Percentiles rank a stretch among this genome's conserved stretches.
These are phyloP conservation scores for Porites divaricata DNA, from an alignment of 92 coral and sea anemone genomes.

Conservation along the genomic window DNA sequence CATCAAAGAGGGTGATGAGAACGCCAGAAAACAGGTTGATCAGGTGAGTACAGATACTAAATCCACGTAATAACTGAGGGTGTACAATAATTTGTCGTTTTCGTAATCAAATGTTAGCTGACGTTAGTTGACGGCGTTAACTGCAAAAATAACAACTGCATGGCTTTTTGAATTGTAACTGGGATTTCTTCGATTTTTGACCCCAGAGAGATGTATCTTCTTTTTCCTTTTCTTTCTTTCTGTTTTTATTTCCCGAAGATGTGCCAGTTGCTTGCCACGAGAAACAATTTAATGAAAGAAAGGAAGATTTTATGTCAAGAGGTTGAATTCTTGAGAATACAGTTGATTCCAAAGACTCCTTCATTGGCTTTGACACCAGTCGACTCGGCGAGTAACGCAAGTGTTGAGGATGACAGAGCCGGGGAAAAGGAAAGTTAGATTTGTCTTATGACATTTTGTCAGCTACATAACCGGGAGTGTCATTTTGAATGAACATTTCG, in stretches of 20 bases:
- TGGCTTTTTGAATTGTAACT: no score
- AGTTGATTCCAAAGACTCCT: slow-evolving; percentile 59
- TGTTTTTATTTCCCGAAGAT: slow-evolving; percentile 53
- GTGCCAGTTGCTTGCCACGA: slow-evolving; percentile 81
- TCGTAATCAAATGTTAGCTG: no score
- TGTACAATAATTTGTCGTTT: no score
- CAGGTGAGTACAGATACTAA: slow-evolving; percentile 51
- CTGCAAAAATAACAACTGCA: no score
- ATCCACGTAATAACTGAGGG: no score
- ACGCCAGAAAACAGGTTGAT: slow-evolving; percentile 66
- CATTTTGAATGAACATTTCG: no score
- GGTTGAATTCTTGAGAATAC: slow-evolving; percentile 81
- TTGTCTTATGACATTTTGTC: not conserved
- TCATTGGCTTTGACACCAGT: slow-evolving; percentile 66
- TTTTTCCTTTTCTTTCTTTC: not conserved
- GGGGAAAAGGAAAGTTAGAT: slow-evolving; percentile 19
- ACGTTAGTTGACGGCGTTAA: no score
- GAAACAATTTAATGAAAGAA: slow-evolving; percentile 84
- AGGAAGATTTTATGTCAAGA: slow-evolving; percentile 83
- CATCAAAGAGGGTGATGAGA: slow-evolving; percentile 57
- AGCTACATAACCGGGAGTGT: no score
- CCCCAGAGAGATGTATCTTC: not conserved
- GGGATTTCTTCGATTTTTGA: not conserved
- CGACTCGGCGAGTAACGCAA: slow-evolving; percentile 79
- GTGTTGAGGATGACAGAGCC: slow-evolving; percentile 42